Base-by-base conservation (phyloP, 1,140 invertebrate genomes). In the Palaemon carinicauda region DNA sequence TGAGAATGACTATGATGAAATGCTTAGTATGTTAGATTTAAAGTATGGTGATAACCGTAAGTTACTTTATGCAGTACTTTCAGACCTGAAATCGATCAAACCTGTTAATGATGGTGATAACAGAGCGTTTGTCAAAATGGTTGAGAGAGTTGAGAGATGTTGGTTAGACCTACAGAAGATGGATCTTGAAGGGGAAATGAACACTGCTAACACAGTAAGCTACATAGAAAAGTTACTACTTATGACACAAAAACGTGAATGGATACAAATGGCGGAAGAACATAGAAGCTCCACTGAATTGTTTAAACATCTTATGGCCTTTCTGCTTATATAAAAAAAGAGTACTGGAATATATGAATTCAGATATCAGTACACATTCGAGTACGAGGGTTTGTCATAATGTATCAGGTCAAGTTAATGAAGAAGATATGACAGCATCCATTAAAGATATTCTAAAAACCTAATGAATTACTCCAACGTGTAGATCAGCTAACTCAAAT, bases 261-360 rank as follows among this genome's bases (percentile, higher is more conserved):
- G n/a, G n/a, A n/a, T n/a, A n/a, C n/a, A n/a, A n/a, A n/a, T n/a
- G n/a, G n/a, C n/a, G n/a, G n/a, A n/a, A n/a, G n/a, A n/a, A n/a
- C n/a, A n/a, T n/a, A n/a, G n/a, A n/a, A n/a, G n/a, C n/a, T n/a
- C n/a, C n/a, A n/a, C n/a, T n/a, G n/a, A n/a, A n/a, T n/a, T n/a
- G n/a, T n/a, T n/a, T n/a, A n/a, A n/a, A n/a, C n/a, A n/a, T n/a
- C n/a, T 17, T 82, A 50, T 24, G 69, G 19, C 15, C 50, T 17
- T 52, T 29, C 33, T 53, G 73, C 24, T 52, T 74, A 3, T 3
- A 14, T 5, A 50, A 82, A 74, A 80, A 74, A n/a, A 80, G 17
- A 80, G 79, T 80, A 2, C n/a, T 69, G n/a, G 79, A 80, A 50
- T 80, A 80, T 65, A 80, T 80, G 79, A 33, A 65, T 21, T 56